Evolutionary conservation across 2,113 vertebrate genomes (phyloP), one percentile per base, ranked within the genome.

Genomic region (Ceuthmochares aereus): DNA sequence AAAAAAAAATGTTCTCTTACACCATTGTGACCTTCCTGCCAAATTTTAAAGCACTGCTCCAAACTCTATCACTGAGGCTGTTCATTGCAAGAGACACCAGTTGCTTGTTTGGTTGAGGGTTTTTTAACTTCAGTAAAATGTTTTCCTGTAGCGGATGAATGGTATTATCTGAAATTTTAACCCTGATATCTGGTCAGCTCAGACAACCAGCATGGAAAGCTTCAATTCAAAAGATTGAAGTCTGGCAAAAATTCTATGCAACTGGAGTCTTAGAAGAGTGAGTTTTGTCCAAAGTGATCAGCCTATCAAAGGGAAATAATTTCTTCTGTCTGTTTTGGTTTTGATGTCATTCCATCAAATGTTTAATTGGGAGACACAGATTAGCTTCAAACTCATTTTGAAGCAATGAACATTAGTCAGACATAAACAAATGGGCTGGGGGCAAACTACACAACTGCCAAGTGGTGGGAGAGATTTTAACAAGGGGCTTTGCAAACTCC

Each of bases 261-360:
- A 83, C 21, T 3, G 3, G 51, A 93, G 55, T 73, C 87, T 83
- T 76, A 32, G 25, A 94, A 85, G 37, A 81, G 76, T 34, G 22
- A 87, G 64, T 91, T 85, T 89, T 90, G 78, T 91, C 66, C 87
- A 77, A 37, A 30, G 22, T 25, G 64, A 55, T 89, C 76, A 69
- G 63, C 63, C 78, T 91, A 91, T 89, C 49, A 76, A 93, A 90
- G 29, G 78, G 87, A 88, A 91, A 83, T 80, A 0, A 4, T 67
- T 94, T 73, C 76, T 89, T 83, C 84, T 91, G 89, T 94, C 91
- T 80, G 84, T 80, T 95, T 89, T 77, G 59, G 87, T 95, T 94
- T 93, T 95, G 51, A 88, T 96, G 95, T 88, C 78, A 76, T 95
- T 96, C 84, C 75, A 95, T 94, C 91, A 95, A 77, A 80, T 19